phyloP scores from a whole-genome alignment of 2,797 vertebrate genomes.

The Oreochromis mossambicus region DNA sequence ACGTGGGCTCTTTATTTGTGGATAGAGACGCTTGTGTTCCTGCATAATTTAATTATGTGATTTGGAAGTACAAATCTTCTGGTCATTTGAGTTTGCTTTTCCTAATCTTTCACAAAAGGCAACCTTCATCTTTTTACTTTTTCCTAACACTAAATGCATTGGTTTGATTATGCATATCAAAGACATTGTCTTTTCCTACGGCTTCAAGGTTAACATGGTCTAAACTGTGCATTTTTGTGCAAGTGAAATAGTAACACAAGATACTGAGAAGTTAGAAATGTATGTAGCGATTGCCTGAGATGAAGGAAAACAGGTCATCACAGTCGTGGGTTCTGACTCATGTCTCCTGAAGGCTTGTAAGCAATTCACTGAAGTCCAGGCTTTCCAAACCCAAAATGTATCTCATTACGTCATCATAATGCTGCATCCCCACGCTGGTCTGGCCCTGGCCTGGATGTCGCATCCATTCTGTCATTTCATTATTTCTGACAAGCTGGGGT shows the following conservation, averaged over 20 bases:
- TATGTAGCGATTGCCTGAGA: conserved; percentile 16
- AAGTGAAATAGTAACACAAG: not conserved
- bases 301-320: conserved; percentile 27
- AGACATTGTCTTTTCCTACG: not conserved
- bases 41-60: not conserved
- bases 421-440: conserved; percentile 2
- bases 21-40: not conserved
- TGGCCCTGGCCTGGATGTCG: not conserved
- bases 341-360: conserved; percentile 45
- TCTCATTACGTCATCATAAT: conserved; percentile 20
- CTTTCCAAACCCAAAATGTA: conserved; percentile 14
- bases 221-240: not conserved
- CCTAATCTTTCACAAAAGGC: not conserved
- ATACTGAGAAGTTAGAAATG: not conserved
- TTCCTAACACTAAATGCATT: not conserved
- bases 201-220: not conserved
- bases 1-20: not conserved
- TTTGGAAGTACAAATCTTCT: not conserved
- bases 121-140: not conserved
- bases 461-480: conserved; percentile 20
- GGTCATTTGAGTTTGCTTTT: not conserved
- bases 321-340: conserved; percentile 54
- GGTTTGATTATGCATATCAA: not conserved
- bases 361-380: conserved; percentile 30
- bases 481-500: conserved; percentile 29